Percentiles rank a stretch among this genome's conserved stretches.
phyloP scores from a whole-genome alignment of 2,113 vertebrate species.

The Hepsetus odoe region DNA sequence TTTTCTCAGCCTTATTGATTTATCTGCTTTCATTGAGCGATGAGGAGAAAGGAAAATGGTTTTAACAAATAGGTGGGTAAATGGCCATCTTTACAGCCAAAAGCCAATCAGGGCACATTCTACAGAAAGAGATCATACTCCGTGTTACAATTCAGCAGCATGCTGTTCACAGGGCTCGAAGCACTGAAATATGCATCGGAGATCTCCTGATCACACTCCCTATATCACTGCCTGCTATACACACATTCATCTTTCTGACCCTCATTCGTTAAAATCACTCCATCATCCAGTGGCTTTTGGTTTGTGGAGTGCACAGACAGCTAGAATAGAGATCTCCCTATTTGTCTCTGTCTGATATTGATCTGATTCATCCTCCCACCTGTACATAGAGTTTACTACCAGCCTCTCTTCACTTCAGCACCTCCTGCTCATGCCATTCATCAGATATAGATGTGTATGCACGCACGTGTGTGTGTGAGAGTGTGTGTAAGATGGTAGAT shows the following conservation, averaged over 20 bases:
- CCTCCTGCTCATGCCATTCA: constrained; percentile 14
- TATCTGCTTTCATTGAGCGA: not conserved
- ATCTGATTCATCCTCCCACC: constrained; percentile 40
- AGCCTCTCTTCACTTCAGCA: not conserved
- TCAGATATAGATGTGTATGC: constrained; percentile 17
- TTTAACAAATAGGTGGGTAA: not conserved
- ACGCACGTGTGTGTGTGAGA: constrained; percentile 33
- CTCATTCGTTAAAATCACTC: constrained; percentile 32
- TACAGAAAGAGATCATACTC: not conserved
- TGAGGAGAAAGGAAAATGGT: not conserved
- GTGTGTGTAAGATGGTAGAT: constrained; percentile 28
- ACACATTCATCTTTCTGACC: constrained; percentile 19
- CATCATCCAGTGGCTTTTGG: constrained; percentile 12
- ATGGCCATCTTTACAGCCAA: not conserved
- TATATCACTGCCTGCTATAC: constrained; percentile 2
- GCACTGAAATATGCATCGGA: not conserved
- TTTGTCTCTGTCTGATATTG: constrained; percentile 36
- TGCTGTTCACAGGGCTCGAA: not conserved
- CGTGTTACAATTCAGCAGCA: not conserved
- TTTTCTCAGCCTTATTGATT: not conserved
- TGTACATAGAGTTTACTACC: constrained; percentile 22
- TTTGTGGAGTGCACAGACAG: constrained; percentile 23
- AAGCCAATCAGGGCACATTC: not conserved
- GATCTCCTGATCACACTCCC: not conserved
- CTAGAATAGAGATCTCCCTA: constrained; percentile 24